Conservation (phyloP, 2,888 invertebrate genomes). For the Plebejus anna region DNA sequence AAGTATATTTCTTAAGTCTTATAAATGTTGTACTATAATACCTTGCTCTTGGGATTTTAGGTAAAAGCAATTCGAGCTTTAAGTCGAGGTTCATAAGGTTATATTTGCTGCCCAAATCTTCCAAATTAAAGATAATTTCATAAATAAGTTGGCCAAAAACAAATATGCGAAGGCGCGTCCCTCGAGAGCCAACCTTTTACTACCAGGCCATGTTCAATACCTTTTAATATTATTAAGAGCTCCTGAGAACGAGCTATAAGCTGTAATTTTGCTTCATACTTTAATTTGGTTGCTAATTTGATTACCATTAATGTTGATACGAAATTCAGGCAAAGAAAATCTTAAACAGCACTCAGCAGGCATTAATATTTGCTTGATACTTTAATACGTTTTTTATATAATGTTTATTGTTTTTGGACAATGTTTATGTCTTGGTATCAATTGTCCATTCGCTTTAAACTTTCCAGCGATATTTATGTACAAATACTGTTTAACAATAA, state of each 20-base stretch:
- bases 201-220: slow-evolving; percentile 11
- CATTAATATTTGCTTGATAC: too few relatives aligned
- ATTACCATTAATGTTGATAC: background rate
- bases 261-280: background rate
- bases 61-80: background rate
- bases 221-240: slow-evolving; percentile 25
- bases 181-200: slow-evolving; percentile 21
- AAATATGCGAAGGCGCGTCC: slow-evolving; percentile 1
- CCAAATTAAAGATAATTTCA: background rate
- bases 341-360: too few relatives aligned
- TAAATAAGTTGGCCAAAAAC: slow-evolving; percentile 10
- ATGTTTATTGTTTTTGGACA: too few relatives aligned
- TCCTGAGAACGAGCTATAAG: background rate
- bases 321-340: background rate
- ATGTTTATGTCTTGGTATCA: too few relatives aligned
- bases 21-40: background rate
- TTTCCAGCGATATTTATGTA: too few relatives aligned
- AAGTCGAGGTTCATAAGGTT: background rate
- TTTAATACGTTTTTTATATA: too few relatives aligned
- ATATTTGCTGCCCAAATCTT: background rate
- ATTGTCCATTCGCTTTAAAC: too few relatives aligned
- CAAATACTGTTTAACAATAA: too few relatives aligned
- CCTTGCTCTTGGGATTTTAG: background rate
- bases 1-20: background rate
- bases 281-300: background rate